These are phyloP conservation scores for Aricia artaxerxes DNA, from an alignment of 2,888 invertebrate species.

Conservation along the genomic window DNA sequence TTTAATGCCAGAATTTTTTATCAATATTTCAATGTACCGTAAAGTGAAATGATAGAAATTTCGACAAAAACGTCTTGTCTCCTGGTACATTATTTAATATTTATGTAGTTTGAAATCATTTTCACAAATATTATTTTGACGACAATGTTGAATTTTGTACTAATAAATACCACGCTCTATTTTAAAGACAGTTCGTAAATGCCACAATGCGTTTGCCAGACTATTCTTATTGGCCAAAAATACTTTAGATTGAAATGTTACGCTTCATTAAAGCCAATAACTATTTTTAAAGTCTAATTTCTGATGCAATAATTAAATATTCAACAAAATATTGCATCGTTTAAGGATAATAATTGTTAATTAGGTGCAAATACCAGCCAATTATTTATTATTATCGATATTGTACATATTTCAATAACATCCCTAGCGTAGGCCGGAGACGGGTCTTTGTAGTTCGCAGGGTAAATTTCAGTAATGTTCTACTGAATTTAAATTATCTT, in stretches of 20 bases:
- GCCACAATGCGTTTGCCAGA: neutral
- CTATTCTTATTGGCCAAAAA: neutral
- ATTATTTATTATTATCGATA: neutral
- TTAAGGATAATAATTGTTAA: neutral
- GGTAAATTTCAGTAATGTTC: neutral
- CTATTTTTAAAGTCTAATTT: neutral
- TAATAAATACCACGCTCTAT: too few relatives aligned
- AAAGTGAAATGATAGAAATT: too few relatives aligned
- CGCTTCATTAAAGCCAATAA: neutral
- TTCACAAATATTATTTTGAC: too few relatives aligned
- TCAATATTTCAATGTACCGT: neutral
- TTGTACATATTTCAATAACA: neutral
- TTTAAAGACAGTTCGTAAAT: neutral
- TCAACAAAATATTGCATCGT: neutral
- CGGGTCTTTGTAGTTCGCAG: neutral
- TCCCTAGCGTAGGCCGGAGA: neutral
- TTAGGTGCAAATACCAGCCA: neutral
- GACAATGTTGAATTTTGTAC: neutral
- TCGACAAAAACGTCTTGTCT: too few relatives aligned
- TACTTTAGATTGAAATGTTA: constrained; percentile 15
- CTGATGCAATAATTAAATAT: constrained; percentile 6
- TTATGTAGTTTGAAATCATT: too few relatives aligned
- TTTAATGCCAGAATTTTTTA: neutral
- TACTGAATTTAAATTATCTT: neutral
- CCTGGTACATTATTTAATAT: too few relatives aligned